phyloP scores from a whole-genome alignment of 23 tunicate genomes.

The Aplidium turbinatum region DNA sequence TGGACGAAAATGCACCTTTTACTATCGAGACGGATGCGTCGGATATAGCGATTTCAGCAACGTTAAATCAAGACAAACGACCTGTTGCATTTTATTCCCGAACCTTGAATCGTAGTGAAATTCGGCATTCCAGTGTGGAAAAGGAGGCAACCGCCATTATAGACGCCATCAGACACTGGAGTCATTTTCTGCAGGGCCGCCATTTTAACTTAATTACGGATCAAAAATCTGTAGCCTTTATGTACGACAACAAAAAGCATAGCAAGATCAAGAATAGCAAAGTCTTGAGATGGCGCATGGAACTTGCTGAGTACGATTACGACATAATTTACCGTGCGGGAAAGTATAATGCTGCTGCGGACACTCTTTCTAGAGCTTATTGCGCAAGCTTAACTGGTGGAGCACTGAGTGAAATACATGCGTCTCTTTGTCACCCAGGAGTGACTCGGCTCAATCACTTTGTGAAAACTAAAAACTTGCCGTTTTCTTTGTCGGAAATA shows the following conservation, averaged over 20 bases:
- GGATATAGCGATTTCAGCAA: slow-evolving; percentile 32
- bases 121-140: slow-evolving; percentile 30
- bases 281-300: slow-evolving; percentile 21
- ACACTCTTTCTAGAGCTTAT: slow-evolving; percentile 25
- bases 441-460: slow-evolving; percentile 22
- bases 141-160: slow-evolving; percentile 31
- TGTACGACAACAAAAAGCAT: slow-evolving; percentile 16
- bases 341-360: slow-evolving; percentile 27
- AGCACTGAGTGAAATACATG: slow-evolving; percentile 13
- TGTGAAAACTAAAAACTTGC: slow-evolving; percentile 26
- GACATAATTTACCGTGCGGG: slow-evolving; percentile 11
- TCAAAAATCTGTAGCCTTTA: slow-evolving; percentile 36
- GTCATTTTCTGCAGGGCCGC: not conserved
- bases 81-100: slow-evolving; percentile 35
- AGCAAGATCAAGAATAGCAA: slow-evolving; percentile 45
- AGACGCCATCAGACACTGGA: slow-evolving; percentile 26
- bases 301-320: slow-evolving; percentile 19
- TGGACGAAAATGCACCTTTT: slow-evolving; percentile 26
- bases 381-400: too few species aligned
- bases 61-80: slow-evolving; percentile 8
- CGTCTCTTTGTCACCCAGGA: slow-evolving; percentile 32
- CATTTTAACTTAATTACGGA: slow-evolving; percentile 38
- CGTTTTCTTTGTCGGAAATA: slow-evolving; percentile 18
- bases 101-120: slow-evolving; percentile 16
- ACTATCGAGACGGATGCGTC: slow-evolving; percentile 44